phyloP scores from a whole-genome alignment of 2,888 invertebrate species.

The Mythimna impura region DNA sequence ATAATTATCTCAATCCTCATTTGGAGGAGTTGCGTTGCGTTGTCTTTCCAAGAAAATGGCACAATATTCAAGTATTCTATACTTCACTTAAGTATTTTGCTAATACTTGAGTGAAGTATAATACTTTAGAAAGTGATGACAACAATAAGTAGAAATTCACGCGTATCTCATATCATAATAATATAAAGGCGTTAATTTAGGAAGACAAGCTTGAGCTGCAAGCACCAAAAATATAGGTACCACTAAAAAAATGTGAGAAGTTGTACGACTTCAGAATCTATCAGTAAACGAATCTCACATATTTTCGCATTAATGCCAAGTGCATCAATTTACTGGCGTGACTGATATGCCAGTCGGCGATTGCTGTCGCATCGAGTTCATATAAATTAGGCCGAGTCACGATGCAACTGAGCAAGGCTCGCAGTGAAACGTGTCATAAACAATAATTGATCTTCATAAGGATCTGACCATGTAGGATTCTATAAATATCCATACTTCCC shows the following conservation, averaged over 20 bases:
- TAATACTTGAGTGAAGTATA: too few species aligned
- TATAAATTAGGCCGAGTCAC: slow-evolving; percentile 54
- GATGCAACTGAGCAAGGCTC: slow-evolving; percentile 20
- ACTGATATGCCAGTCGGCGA: slow-evolving; percentile 6
- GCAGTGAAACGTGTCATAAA: slow-evolving; percentile 22
- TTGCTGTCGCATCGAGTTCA: slow-evolving; percentile 45
- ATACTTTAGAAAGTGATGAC: neutral
- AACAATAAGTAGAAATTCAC: neutral
- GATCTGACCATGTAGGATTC: slow-evolving; percentile 4
- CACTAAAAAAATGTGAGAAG: neutral
- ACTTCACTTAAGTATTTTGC: neutral
- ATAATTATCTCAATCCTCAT: too few species aligned
- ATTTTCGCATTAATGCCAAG: slow-evolving; percentile 27
- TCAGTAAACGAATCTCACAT: slow-evolving; percentile 3
- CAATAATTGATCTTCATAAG: slow-evolving; percentile 12
- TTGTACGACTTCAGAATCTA: neutral
- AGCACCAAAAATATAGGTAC: too few species aligned
- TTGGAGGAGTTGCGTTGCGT: neutral
- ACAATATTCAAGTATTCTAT: neutral
- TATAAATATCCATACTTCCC: neutral
- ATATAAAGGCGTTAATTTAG: neutral
- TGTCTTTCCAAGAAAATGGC: slow-evolving; percentile 13
- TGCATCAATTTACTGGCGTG: slow-evolving; percentile 23
- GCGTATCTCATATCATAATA: neutral
- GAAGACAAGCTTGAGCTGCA: neutral